Base-by-base conservation (phyloP, 1,140 invertebrate species). In the Holcopasites calliopsidis region DNA sequence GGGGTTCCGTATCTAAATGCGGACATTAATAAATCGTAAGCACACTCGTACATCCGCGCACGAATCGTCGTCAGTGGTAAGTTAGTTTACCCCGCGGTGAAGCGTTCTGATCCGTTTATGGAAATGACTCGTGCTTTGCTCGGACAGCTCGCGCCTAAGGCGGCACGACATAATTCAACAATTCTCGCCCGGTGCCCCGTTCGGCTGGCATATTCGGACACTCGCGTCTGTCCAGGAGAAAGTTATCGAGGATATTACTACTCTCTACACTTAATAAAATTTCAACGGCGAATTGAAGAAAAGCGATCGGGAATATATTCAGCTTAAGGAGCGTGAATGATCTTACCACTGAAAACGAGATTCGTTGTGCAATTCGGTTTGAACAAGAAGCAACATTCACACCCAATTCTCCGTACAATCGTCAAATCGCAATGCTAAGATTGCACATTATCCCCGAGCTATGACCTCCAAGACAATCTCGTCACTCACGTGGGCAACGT, bases 41-140 rank as follows among this genome's bases (percentile, higher is more conserved):
- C 84, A 80, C 77, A 78, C 76, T 77, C 76, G 68, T 80, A 77
- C 62, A 65, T 65, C 47, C 47, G 60, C 62, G 65, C 23, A 68
- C 38, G 78, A 84, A 83, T 82, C 81, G 78, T 83, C 80, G 76
- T 79, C 72, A 58, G 62, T 62, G 71, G 77, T 87, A 87, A 88
- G 80, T 86, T 85, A 87, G 83, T 88, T 88, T 84, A 83, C 83
- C 80, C 76, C 68, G n/a, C n/a, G 72, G 71, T 76, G 80, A 70
- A 83, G 77, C n/a, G 76, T 85, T 83, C 87, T 86, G 86, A 88
- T 87, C 86, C 87, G 80, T 88, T 88, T 88, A 88, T 88, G 87
- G 80, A 88, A 88, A 88, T 88, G 82, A 60, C 78, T 77, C 79
- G 78, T 55, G 79, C 85, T 79, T 87, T 87, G 85, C 86, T 85